A percentile compares a stretch with the other conserved stretches of the same genome.
phyloP scores from a whole-genome alignment of 2,888 invertebrate genomes.

The Stegophylla sp. region DNA sequence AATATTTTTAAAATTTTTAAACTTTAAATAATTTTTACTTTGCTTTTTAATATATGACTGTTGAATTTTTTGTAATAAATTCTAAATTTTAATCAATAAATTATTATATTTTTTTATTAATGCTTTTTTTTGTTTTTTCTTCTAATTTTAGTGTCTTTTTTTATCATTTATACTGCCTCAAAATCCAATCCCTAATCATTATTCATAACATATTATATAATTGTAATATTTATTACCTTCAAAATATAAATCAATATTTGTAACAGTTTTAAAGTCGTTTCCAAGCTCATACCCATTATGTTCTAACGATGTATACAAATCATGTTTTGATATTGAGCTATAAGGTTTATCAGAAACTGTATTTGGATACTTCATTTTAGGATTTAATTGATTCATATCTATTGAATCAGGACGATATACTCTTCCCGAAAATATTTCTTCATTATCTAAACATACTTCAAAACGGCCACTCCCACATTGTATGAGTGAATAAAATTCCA shows the following conservation, averaged over 20 bases:
- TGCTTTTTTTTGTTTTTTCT: too few relatives aligned
- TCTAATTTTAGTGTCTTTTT: too few relatives aligned
- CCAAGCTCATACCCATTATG: constrained; percentile 37
- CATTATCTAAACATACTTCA: constrained; percentile 21
- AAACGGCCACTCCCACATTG: constrained; percentile 38
- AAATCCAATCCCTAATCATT: too few relatives aligned
- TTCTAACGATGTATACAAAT: constrained; percentile 36
- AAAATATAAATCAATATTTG: constrained; percentile 42
- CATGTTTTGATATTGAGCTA: constrained; percentile 44
- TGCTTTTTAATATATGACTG: too few relatives aligned
- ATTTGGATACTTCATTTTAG: constrained; percentile 22
- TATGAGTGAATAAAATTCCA: constrained; percentile 41
- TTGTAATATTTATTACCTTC: constrained; percentile 2
- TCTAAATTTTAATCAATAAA: too few relatives aligned
- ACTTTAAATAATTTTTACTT: too few relatives aligned
- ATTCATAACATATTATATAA: not conserved
- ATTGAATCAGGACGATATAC: constrained; percentile 19
- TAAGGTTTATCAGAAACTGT: constrained; percentile 7
- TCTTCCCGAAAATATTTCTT: constrained; percentile 25
- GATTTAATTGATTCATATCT: not conserved
- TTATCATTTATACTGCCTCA: too few relatives aligned
- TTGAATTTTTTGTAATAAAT: too few relatives aligned
- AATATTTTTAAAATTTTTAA: too few relatives aligned
- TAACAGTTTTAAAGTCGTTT: constrained; percentile 1
- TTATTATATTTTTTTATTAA: too few relatives aligned